phyloP scores from a whole-genome alignment of 2,113 vertebrate genomes.

The Odobenus rosmarus region DNA sequence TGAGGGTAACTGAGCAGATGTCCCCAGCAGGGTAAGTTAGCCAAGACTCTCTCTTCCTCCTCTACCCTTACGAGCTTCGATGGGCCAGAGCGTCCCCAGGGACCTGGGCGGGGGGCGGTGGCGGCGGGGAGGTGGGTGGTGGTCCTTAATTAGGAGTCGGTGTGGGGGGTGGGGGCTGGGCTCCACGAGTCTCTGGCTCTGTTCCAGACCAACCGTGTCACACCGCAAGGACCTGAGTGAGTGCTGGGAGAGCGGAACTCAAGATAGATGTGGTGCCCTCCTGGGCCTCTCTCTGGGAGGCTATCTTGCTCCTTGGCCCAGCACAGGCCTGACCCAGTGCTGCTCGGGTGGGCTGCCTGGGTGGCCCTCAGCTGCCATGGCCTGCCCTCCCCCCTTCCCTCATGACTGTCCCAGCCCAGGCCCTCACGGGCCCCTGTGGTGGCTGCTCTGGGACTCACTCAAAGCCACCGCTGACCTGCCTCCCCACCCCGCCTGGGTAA shows the following conservation, averaged over 20 bases:
- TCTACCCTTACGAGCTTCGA: background rate
- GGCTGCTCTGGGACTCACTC: constrained; percentile 38
- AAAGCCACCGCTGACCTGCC: constrained; percentile 67
- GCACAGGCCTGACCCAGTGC: background rate
- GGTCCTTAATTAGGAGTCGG: background rate
- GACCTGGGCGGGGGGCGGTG: background rate
- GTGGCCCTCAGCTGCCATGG: background rate
- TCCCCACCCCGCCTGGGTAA: constrained; percentile 51
- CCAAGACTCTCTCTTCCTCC: background rate
- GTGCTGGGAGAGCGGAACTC: background rate
- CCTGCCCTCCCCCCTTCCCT: background rate
- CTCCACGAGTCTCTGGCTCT: background rate
- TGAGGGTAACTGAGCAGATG: background rate
- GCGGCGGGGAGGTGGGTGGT: fast-evolving
- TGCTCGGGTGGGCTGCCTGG: background rate
- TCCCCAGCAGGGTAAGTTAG: background rate
- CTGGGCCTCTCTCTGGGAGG: background rate
- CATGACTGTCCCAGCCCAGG: background rate
- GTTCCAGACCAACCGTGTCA: background rate
- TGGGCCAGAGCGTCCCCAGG: background rate
- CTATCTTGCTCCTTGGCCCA: background rate
- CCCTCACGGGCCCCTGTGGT: constrained; percentile 37
- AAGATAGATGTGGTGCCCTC: background rate
- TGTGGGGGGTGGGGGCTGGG: too few species aligned
- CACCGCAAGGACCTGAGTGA: background rate